Percentiles rank a stretch among this genome's conserved stretches.
These are phyloP conservation scores for Nesoenas mayeri DNA, from an alignment of 2,113 vertebrate genomes.

Conservation along the genomic window DNA sequence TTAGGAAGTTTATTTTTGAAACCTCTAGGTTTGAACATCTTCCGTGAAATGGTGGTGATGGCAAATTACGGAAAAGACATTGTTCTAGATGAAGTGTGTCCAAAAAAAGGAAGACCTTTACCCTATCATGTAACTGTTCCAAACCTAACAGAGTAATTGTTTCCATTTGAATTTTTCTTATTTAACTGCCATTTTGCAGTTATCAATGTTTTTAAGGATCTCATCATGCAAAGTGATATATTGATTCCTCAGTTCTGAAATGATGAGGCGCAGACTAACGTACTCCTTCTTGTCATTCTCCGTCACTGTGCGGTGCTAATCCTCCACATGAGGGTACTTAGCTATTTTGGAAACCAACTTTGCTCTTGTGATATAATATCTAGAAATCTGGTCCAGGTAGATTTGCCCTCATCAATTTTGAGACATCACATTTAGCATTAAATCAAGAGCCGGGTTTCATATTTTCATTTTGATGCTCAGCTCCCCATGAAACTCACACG, in stretches of 20 bases:
- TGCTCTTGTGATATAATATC: too few species aligned
- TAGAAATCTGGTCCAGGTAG: too few species aligned
- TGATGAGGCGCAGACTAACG: too few species aligned
- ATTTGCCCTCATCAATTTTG: neutral
- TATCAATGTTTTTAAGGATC: too few species aligned
- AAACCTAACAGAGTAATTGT: neutral
- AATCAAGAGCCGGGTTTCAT: neutral
- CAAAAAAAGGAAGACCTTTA: neutral
- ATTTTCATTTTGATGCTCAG: neutral
- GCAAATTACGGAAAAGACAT: neutral
- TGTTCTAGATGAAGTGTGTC: neutral
- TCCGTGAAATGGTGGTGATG: neutral
- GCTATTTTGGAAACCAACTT: too few species aligned
- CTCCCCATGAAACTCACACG: neutral
- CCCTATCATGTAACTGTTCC: neutral
- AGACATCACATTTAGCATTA: neutral
- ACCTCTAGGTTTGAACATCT: neutral
- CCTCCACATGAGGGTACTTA: too few species aligned
- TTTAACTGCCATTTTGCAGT: neutral
- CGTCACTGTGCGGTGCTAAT: too few species aligned
- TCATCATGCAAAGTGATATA: too few species aligned
- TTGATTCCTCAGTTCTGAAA: too few species aligned
- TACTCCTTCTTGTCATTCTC: too few species aligned
- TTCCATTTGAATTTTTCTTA: neutral
- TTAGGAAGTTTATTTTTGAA: neutral